Conservation (phyloP, 2,113 vertebrate species). For the Petrocephalus zakoni region DNA sequence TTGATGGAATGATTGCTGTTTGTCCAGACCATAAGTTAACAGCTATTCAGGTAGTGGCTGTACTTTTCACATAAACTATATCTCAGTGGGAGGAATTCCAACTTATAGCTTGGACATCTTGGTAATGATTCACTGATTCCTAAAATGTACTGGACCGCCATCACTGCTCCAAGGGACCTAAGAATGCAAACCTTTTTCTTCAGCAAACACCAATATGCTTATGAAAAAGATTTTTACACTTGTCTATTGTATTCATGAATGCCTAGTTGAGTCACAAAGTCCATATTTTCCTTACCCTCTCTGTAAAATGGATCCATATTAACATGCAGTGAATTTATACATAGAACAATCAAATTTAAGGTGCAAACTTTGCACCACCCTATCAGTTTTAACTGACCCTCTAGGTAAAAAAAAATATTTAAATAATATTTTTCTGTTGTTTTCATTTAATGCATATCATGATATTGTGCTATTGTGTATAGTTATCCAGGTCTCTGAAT, state of each 20-base stretch:
- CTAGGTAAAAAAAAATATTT: background rate
- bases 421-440: background rate
- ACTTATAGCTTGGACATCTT: background rate
- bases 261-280: background rate
- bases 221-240: background rate
- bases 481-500: background rate
- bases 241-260: background rate
- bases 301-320: background rate
- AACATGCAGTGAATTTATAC: background rate
- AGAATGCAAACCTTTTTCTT: background rate
- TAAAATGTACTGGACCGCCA: background rate
- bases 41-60: background rate
- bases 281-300: background rate
- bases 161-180: background rate
- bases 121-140: background rate
- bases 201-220: background rate
- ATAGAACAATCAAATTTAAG: background rate
- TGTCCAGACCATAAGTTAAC: background rate
- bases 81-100: background rate
- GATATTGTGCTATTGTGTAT: background rate
- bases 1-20: background rate
- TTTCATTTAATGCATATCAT: background rate
- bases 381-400: background rate
- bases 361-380: background rate
- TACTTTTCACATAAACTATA: background rate